Percentiles rank a stretch among this genome's conserved stretches.
phyloP scores from a whole-genome alignment of 2,113 vertebrate species.

The Dascyllus trimaculatus region DNA sequence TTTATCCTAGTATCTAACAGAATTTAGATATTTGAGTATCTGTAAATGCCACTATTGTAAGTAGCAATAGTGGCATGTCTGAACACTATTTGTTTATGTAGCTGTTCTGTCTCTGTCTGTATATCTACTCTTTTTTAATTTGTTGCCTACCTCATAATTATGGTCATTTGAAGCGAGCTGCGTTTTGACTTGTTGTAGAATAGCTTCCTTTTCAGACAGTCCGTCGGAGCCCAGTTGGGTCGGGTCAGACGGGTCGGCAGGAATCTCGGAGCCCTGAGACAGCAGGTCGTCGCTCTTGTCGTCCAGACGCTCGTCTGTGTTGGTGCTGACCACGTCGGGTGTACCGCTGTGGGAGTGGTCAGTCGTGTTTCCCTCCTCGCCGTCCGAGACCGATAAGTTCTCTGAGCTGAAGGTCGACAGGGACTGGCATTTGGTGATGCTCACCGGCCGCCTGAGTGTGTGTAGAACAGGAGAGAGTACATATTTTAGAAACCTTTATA shows the following conservation, averaged over 20 bases:
- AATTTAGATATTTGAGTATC: no score
- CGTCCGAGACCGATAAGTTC: slow-evolving; percentile 91
- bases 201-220: slow-evolving; percentile 87
- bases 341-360: slow-evolving; percentile 94
- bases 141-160: slow-evolving; percentile 82
- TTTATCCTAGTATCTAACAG: background rate
- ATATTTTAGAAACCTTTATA: background rate
- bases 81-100: no score
- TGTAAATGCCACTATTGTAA: no score
- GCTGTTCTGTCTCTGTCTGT: no score
- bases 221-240: slow-evolving; percentile 84
- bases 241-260: slow-evolving; percentile 87
- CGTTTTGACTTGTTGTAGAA: slow-evolving; percentile 85
- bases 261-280: slow-evolving; percentile 92
- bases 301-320: slow-evolving; percentile 91
- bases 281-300: slow-evolving; percentile 92
- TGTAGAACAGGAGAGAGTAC: background rate
- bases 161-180: slow-evolving; percentile 87
- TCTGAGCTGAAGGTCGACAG: slow-evolving; percentile 94
- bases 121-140: background rate
- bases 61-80: background rate
- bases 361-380: slow-evolving; percentile 93
- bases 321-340: slow-evolving; percentile 92
- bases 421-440: slow-evolving; percentile 92
- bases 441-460: slow-evolving; percentile 83